phyloP scores from a whole-genome alignment of 2,113 vertebrate species.

The Lophochroa leadbeateri region DNA sequence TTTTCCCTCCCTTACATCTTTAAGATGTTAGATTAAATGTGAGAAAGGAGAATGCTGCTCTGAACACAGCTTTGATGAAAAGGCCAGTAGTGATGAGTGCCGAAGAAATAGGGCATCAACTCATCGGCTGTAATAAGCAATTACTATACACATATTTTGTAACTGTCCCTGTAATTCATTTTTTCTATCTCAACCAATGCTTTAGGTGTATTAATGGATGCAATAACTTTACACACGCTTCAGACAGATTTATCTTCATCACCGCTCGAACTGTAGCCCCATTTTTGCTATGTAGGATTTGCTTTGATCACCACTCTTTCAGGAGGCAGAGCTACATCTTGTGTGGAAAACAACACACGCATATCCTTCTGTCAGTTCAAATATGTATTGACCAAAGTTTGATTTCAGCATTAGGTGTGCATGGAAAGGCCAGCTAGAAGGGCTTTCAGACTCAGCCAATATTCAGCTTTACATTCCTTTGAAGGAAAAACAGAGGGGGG shows the following conservation, averaged over 20 bases:
- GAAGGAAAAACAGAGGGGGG: rapidly evolving
- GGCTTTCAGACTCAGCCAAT: not conserved
- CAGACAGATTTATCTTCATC: not conserved
- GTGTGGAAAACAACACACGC: rapidly evolving
- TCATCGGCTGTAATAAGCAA: not conserved
- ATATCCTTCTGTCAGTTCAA: not conserved
- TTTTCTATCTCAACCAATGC: not conserved
- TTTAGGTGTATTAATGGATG: not conserved
- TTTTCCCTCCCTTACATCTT: not conserved
- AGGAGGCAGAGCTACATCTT: not conserved
- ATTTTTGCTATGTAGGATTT: not conserved
- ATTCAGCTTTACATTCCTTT: not conserved
- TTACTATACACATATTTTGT: not conserved
- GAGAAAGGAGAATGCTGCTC: not conserved
- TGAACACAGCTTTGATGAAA: not conserved
- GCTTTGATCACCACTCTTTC: not conserved
- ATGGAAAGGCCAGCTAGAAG: not conserved
- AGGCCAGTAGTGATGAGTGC: not conserved
- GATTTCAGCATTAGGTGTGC: not conserved
- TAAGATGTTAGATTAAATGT: not conserved
- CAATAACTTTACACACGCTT: not conserved
- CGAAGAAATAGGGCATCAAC: not conserved
- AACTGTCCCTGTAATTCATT: not conserved
- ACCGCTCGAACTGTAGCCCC: not conserved
- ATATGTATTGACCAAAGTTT: not conserved